Percentiles rank a stretch among this genome's conserved stretches.
Evolutionary conservation across 2,888 invertebrate species (phyloP).

Genomic region (Ornithoptera priamus): DNA sequence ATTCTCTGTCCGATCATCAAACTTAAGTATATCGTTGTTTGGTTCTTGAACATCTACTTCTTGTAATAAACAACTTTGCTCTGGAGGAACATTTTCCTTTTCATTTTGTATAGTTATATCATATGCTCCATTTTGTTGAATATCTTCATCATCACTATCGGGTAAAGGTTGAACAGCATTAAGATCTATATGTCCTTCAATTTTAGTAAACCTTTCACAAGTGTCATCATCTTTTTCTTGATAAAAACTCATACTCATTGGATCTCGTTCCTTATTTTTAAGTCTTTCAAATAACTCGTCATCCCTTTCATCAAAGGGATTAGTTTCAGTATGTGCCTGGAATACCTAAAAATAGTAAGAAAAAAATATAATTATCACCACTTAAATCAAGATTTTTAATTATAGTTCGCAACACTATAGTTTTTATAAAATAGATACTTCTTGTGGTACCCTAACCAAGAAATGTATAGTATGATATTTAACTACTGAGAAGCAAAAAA

Average conservation of each 20-base stretch:
- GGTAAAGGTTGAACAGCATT: conserved; percentile 81
- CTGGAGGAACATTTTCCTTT: conserved; percentile 66
- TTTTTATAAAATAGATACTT: no score
- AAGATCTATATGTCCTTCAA: conserved; percentile 74
- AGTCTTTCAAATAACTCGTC: conserved; percentile 74
- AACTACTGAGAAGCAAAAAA: no score
- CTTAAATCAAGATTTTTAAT: conserved; percentile 2
- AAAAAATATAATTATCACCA: not conserved
- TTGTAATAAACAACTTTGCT: conserved; percentile 48
- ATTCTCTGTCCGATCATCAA: conserved; percentile 54
- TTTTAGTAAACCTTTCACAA: conserved; percentile 62
- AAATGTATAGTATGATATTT: no score
- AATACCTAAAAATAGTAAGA: conserved; percentile 53
- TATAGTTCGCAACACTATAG: no score
- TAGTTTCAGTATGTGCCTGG: conserved; percentile 70
- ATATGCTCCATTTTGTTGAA: conserved; percentile 55
- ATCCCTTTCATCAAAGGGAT: conserved; percentile 71
- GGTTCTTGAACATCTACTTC: conserved; percentile 52
- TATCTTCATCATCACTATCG: conserved; percentile 74
- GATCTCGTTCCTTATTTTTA: conserved; percentile 80
- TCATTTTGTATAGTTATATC: conserved; percentile 46
- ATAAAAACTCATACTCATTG: conserved; percentile 84
- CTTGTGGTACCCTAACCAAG: no score
- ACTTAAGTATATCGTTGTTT: conserved; percentile 64
- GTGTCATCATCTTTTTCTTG: conserved; percentile 81